Evolutionary conservation across 2,888 invertebrate genomes (phyloP).

Genomic region (Drosophila planitibia): DNA sequence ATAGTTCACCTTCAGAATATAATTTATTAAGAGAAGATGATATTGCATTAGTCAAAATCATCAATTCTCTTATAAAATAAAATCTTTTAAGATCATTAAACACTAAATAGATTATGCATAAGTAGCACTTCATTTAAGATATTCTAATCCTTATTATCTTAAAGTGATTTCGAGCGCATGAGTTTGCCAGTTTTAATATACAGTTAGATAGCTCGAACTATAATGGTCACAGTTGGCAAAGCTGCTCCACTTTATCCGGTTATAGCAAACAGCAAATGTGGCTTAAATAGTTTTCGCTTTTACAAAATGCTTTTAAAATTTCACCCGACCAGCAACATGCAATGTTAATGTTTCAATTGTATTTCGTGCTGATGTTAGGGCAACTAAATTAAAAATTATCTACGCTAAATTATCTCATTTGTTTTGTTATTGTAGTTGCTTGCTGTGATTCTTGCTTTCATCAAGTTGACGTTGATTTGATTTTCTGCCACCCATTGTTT

Average conservation of each 20-base stretch:
- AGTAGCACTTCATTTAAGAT: background rate
- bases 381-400: slow-evolving; percentile 61
- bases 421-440: slow-evolving; percentile 17
- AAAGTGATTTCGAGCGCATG: slow-evolving; percentile 7
- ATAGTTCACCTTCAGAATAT: background rate
- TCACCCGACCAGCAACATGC: slow-evolving; percentile 48
- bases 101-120: background rate
- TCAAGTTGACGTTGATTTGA: slow-evolving; percentile 36
- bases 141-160: background rate
- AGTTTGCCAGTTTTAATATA: background rate
- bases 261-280: slow-evolving; percentile 13
- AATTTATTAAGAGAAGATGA: background rate
- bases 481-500: slow-evolving; percentile 58
- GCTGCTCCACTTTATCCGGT: slow-evolving; percentile 54
- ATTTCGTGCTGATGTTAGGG: slow-evolving; percentile 28
- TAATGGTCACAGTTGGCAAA: slow-evolving; percentile 60
- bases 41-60: background rate
- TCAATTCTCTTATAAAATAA: background rate
- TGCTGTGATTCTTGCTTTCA: slow-evolving; percentile 54
- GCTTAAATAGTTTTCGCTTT: slow-evolving; percentile 66
- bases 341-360: slow-evolving; percentile 59
- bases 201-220: slow-evolving; percentile 14
- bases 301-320: slow-evolving; percentile 46
- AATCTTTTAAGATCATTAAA: background rate
- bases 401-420: slow-evolving; percentile 58